Evolutionary conservation across 2,888 invertebrate genomes (phyloP), one percentile per base, ranked within the genome.

Genomic region (Germaria angustata): DNA sequence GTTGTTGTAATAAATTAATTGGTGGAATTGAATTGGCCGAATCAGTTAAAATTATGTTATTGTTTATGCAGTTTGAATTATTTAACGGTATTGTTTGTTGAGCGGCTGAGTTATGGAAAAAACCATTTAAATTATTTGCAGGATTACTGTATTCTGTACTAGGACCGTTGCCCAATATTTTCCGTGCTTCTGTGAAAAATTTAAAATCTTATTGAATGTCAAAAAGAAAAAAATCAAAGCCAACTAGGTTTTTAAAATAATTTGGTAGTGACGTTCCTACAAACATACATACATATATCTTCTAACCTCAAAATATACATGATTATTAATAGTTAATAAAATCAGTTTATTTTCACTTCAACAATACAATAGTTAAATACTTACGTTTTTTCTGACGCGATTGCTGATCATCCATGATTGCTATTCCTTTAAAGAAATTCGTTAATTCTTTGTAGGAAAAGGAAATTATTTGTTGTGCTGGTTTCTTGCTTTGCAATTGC

Each of bases 151-250:
- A 44, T 39, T 76, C 68, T 39, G 51, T 39, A 41, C 22, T 39
- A 41, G 44, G 13, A 36, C 82, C 79, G 79, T 71, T 82, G 34
- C 87, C 87, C 73, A 87, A 85, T 84, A 88, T 88, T 87, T 88
- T 86, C 55, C 87, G 87, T 82, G 86, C 87, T 87, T 44, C 44
- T 79, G 15, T 77, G 72, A 71, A 75, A 72, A 28, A 66, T 59
- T 55, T 68, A 71, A 41, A 39, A 24, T 11, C 28, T 22, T 77
- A 28, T 17, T 24, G 8, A 63, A 55, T 46, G 41, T 39, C 22
- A 61, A 28, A 28, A 28, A 28, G 8, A 46, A 51, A 4, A 61
- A 77, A 71, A 49, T 68, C 68, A 73, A 53, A 57, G 78, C 44
- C 46, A 51, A 78, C 79, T 75, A 69, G 20, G 46, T 51, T 44